These are phyloP conservation scores for Perizoma affinitatum DNA, from an alignment of 2,888 invertebrate species.

Conservation along the genomic window DNA sequence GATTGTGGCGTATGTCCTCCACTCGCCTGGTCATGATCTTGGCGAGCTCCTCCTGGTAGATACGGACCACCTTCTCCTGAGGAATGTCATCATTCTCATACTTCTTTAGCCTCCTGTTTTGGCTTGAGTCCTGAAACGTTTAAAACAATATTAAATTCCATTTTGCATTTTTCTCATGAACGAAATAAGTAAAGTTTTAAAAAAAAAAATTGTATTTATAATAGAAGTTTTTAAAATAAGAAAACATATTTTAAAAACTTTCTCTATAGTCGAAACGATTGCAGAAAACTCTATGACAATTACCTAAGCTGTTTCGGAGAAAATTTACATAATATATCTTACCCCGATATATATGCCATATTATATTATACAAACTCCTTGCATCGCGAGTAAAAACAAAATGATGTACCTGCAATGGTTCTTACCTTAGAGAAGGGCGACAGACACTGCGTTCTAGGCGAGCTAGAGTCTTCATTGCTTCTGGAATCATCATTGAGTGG, in stretches of 20 bases:
- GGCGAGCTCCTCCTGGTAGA: conserved; percentile 97
- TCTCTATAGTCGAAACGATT: no score
- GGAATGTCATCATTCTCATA: conserved; percentile 97
- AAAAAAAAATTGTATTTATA: no score
- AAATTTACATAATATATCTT: no score
- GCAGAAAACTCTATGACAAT: no score
- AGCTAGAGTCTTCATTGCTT: conserved; percentile 92
- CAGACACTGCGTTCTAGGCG: conserved; percentile 89
- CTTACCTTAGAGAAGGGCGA: conserved; percentile 91
- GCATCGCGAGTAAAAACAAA: no score
- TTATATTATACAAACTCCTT: no score
- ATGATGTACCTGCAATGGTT: background rate
- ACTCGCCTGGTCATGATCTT: conserved; percentile 94
- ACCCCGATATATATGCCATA: no score
- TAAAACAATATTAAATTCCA: conserved; percentile 1
- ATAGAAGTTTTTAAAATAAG: no score
- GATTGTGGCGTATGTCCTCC: conserved; percentile 89
- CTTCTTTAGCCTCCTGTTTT: conserved; percentile 91
- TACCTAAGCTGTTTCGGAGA: no score
- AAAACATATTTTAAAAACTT: no score
- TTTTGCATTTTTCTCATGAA: background rate
- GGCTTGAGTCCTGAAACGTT: conserved; percentile 83
- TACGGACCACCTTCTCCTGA: conserved; percentile 97
- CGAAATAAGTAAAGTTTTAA: no score
- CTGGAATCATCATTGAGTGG: conserved; percentile 85